A percentile compares a stretch with the other conserved stretches of the same genome.
phyloP scores from a whole-genome alignment of 53 echinoderm and acorn worm species.

The Echinarachnius parma region DNA sequence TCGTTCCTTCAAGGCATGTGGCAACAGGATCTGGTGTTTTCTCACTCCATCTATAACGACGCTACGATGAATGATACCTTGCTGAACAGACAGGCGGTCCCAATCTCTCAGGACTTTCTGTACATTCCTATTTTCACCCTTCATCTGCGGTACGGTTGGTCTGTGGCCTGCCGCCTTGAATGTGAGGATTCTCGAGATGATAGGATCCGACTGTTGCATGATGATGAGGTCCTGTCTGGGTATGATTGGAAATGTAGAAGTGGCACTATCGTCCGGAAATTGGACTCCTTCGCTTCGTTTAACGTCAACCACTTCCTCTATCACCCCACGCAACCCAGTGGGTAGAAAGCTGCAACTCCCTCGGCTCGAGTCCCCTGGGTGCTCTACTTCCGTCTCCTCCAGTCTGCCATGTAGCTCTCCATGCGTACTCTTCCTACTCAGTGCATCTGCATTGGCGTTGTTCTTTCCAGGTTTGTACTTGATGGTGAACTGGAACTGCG shows the following conservation, averaged over 20 bases:
- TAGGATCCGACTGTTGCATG: slow-evolving; percentile 20
- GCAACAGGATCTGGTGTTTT: slow-evolving; percentile 46
- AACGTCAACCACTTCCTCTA: slow-evolving; percentile 9
- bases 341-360: neutral
- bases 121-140: slow-evolving; percentile 3
- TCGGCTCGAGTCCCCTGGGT: neutral
- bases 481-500: slow-evolving; percentile 38
- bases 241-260: slow-evolving; percentile 2
- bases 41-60: slow-evolving; percentile 13
- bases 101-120: slow-evolving; percentile 29
- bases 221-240: neutral
- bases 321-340: neutral
- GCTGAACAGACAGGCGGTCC: neutral
- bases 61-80: slow-evolving; percentile 18
- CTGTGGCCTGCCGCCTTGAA: neutral
- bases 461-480: slow-evolving; percentile 28
- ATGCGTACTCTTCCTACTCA: slow-evolving; percentile 26
- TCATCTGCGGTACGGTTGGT: slow-evolving; percentile 4
- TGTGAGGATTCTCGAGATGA: neutral
- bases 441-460: slow-evolving; percentile 53
- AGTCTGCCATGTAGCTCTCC: neutral
- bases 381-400: neutral
- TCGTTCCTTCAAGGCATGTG: slow-evolving; percentile 22
- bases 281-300: neutral
- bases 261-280: neutral